Conservation (phyloP, 2,113 vertebrate species). For the human region DNA sequence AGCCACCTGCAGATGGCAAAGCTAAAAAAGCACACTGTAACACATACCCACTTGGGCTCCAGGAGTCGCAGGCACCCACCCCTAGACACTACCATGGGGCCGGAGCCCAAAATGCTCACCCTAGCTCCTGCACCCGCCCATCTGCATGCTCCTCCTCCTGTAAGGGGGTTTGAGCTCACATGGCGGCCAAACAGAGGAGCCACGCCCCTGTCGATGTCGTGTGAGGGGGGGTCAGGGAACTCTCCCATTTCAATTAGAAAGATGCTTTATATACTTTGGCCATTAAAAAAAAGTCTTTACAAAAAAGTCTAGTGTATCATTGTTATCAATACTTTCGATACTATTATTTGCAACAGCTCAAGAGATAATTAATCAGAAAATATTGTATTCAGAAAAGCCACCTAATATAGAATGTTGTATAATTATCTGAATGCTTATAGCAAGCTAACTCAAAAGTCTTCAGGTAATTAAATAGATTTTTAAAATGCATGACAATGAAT, state of each 20-base stretch:
- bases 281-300: neutral
- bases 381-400: neutral
- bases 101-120: too few species aligned
- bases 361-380: slow-evolving; percentile 11
- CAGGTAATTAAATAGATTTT: slow-evolving; percentile 30
- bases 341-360: neutral
- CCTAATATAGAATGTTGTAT: neutral
- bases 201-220: too few species aligned
- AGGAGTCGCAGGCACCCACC: too few species aligned
- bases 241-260: neutral
- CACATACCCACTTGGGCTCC: too few species aligned
- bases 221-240: too few species aligned
- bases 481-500: neutral
- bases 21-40: too few species aligned
- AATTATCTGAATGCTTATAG: slow-evolving; percentile 30
- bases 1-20: too few species aligned
- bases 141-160: too few species aligned
- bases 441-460: slow-evolving; percentile 21
- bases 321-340: neutral
- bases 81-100: too few species aligned
- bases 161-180: too few species aligned
- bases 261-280: neutral
- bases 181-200: too few species aligned
- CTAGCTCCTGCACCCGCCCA: too few species aligned
- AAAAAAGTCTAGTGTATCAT: neutral